A percentile compares a stretch with the other conserved stretches of the same genome.
Conservation (phyloP, 2,797 vertebrate genomes). For the Darevskia nairensis region DNA sequence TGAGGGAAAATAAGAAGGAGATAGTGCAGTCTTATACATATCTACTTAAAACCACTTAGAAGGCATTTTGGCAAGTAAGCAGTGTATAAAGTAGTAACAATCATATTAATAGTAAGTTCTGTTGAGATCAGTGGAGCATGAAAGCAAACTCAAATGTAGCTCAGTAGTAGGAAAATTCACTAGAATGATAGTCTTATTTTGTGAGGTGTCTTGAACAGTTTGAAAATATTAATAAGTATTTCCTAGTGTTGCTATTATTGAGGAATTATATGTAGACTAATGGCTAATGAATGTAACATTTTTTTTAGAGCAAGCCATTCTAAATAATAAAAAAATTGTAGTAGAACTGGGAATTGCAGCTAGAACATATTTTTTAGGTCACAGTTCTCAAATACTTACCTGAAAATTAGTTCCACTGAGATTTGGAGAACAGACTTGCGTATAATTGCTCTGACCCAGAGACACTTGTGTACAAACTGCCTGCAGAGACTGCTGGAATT, state of each 20-base stretch:
- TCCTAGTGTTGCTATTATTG: not conserved
- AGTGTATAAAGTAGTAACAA: too few relatives aligned
- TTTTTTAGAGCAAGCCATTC: not conserved
- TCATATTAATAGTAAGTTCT: too few relatives aligned
- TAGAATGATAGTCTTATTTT: not conserved
- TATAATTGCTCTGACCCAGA: not conserved
- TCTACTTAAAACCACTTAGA: not conserved
- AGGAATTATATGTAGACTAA: not conserved
- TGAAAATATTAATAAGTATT: not conserved
- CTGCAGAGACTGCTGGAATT: not conserved
- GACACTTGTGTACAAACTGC: not conserved
- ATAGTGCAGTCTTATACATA: not conserved
- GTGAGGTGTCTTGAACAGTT: not conserved
- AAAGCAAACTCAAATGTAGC: not conserved
- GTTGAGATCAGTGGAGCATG: not conserved
- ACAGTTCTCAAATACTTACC: not conserved
- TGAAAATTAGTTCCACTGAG: constrained; percentile 1
- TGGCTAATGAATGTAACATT: constrained; percentile 12
- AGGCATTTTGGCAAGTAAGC: too few relatives aligned
- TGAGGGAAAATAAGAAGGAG: not conserved
- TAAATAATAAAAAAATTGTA: not conserved
- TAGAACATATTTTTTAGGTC: not conserved
- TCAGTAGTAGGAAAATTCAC: not conserved
- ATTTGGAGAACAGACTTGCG: not conserved
- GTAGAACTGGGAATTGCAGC: not conserved